Evolutionary conservation across 2,888 invertebrate genomes (phyloP).

Genomic region (Lamellibrachia satsuma): DNA sequence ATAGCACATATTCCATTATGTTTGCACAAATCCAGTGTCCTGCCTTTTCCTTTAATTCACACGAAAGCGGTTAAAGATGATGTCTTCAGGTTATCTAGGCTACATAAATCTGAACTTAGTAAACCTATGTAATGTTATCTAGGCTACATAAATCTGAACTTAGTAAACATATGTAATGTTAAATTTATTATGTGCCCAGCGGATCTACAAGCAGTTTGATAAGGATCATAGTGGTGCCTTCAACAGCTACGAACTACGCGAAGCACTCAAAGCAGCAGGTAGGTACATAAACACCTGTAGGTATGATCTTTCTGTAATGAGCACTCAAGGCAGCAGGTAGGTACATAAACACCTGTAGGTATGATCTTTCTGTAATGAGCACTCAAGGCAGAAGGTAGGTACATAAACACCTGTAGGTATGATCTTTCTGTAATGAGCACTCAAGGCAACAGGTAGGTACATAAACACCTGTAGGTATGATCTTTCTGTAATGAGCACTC

Average conservation of each 20-base stretch:
- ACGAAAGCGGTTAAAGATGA: too few species aligned
- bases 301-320: neutral
- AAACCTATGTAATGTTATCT: too few species aligned
- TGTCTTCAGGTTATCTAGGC: too few species aligned
- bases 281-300: neutral
- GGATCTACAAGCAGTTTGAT: constrained; percentile 32
- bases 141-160: neutral
- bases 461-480: neutral
- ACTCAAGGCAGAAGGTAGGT: constrained; percentile 33
- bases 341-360: neutral
- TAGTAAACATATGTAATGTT: neutral
- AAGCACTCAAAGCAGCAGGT: constrained; percentile 36
- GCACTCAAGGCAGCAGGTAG: constrained; percentile 34
- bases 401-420: neutral
- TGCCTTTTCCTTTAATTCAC: too few species aligned
- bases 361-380: constrained; percentile 20
- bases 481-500: constrained; percentile 26
- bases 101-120: too few species aligned
- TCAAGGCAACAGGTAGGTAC: constrained; percentile 32
- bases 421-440: constrained; percentile 23
- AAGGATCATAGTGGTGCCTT: constrained; percentile 35
- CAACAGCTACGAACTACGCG: constrained; percentile 34
- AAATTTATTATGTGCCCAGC: constrained; percentile 22
- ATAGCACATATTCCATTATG: too few species aligned
- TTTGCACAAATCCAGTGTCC: too few species aligned